Evolutionary conservation across 2,113 vertebrate genomes (phyloP).

Genomic region (Anarrhichthys ocellatus): DNA sequence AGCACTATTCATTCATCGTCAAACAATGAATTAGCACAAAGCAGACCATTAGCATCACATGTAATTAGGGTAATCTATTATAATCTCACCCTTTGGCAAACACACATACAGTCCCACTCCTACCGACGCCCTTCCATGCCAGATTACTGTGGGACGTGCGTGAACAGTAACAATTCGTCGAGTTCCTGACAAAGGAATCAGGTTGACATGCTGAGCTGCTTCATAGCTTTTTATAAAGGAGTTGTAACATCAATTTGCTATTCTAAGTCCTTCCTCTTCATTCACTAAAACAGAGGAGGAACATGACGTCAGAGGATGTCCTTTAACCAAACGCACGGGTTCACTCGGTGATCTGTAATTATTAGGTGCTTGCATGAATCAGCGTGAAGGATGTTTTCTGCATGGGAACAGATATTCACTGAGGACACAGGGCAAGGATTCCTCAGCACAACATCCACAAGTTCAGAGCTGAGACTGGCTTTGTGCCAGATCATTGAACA

Average conservation of each 20-base stretch:
- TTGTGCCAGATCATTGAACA: constrained; percentile 28
- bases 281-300: constrained; percentile 2
- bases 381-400: neutral
- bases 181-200: constrained; percentile 18
- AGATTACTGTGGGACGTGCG: constrained; percentile 4
- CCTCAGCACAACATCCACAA: constrained; percentile 26
- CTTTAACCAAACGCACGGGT: constrained; percentile 7
- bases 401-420: constrained; percentile 22
- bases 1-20: constrained; percentile 39
- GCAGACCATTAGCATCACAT: constrained; percentile 43
- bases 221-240: constrained; percentile 4
- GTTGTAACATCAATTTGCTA: neutral
- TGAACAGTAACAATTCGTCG: neutral
- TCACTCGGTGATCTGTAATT: constrained; percentile 21
- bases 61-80: constrained; percentile 56
- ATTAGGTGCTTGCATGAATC: constrained; percentile 13
- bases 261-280: constrained; percentile 11
- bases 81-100: constrained; percentile 50
- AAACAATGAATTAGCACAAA: constrained; percentile 38
- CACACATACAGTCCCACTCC: constrained; percentile 24
- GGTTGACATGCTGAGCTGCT: neutral
- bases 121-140: constrained; percentile 25
- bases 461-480: constrained; percentile 30
- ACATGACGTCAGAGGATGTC: constrained; percentile 3
- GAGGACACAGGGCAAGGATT: constrained; percentile 30